These are phyloP conservation scores for Drosophila sechellia DNA, from an alignment of 1,140 invertebrate genomes.

Conservation along the genomic window DNA sequence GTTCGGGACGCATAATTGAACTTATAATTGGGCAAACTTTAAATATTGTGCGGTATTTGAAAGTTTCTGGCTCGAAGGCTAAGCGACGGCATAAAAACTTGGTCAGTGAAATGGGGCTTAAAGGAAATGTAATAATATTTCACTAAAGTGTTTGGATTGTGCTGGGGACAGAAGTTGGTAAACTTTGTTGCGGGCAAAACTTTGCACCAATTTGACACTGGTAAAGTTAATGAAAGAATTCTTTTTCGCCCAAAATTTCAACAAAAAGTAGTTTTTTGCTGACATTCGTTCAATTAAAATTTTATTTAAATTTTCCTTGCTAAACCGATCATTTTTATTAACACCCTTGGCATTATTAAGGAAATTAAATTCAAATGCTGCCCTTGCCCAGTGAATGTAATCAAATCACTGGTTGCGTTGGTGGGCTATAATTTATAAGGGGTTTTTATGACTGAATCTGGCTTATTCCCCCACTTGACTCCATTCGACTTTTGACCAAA, in stretches of 20 bases:
- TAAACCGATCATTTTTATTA: background rate
- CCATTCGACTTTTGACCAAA: constrained; percentile 35
- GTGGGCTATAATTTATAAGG: constrained; percentile 33
- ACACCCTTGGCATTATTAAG: constrained; percentile 12
- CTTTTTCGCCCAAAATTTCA: too few relatives aligned
- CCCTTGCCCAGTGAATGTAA: constrained; percentile 10
- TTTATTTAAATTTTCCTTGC: background rate
- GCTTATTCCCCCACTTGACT: constrained; percentile 22
- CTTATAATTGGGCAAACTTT: constrained; percentile 66
- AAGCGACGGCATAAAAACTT: constrained; percentile 33
- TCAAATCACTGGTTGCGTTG: constrained; percentile 8
- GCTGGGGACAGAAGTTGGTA: constrained; percentile 17
- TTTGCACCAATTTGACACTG: constrained; percentile 21
- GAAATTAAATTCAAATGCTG: constrained; percentile 26
- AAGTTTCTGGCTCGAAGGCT: constrained; percentile 34
- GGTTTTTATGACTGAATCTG: constrained; percentile 50
- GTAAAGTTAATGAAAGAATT: constrained; percentile 13
- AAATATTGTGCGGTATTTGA: constrained; percentile 48
- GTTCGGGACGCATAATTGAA: constrained; percentile 62
- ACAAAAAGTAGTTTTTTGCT: background rate
- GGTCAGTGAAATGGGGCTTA: constrained; percentile 37
- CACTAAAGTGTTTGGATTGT: constrained; percentile 26
- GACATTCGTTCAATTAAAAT: background rate
- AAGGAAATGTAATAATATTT: constrained; percentile 50
- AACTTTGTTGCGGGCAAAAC: constrained; percentile 12